Evolutionary conservation across 2,888 invertebrate genomes (phyloP).

Genomic region (Keiferia lycopersicella): DNA sequence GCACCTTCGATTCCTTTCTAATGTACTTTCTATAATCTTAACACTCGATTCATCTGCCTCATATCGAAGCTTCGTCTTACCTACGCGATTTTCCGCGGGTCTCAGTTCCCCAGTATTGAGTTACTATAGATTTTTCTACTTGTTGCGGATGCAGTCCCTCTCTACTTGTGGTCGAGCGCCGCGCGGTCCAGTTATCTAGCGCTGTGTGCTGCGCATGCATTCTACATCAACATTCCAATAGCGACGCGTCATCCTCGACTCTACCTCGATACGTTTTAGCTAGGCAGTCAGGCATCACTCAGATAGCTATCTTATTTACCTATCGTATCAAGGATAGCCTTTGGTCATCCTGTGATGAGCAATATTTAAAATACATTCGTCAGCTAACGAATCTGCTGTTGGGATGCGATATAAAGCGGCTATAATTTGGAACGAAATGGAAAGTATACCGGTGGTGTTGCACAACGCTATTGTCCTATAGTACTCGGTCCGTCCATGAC

Average conservation of each 20-base stretch:
- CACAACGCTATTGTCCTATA: conserved; percentile 66
- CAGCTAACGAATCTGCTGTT: conserved; percentile 46
- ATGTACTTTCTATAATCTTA: conserved; percentile 76
- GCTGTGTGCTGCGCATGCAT: conserved; percentile 62
- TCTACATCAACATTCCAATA: conserved; percentile 72
- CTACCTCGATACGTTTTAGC: conserved; percentile 57
- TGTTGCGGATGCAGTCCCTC: conserved; percentile 52
- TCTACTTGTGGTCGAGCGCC: conserved; percentile 38
- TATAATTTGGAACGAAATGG: conserved; percentile 57
- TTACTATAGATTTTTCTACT: conserved; percentile 49
- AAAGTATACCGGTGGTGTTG: conserved; percentile 58
- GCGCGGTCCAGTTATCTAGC: conserved; percentile 55
- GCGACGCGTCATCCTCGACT: conserved; percentile 65
- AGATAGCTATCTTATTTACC: conserved; percentile 36
- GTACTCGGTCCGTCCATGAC: conserved; percentile 40
- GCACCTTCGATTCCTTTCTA: conserved; percentile 79
- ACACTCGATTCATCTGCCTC: conserved; percentile 47
- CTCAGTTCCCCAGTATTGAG: conserved; percentile 55
- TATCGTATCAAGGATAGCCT: conserved; percentile 41
- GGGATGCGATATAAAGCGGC: conserved; percentile 47
- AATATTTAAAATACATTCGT: conserved; percentile 22
- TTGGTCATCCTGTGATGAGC: conserved; percentile 1
- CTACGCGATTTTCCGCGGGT: conserved; percentile 58
- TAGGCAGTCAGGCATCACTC: conserved; percentile 36
- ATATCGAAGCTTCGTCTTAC: conserved; percentile 59